These are phyloP conservation scores for Drosophila sordidula DNA, from an alignment of 2,888 invertebrate species.

Conservation along the genomic window DNA sequence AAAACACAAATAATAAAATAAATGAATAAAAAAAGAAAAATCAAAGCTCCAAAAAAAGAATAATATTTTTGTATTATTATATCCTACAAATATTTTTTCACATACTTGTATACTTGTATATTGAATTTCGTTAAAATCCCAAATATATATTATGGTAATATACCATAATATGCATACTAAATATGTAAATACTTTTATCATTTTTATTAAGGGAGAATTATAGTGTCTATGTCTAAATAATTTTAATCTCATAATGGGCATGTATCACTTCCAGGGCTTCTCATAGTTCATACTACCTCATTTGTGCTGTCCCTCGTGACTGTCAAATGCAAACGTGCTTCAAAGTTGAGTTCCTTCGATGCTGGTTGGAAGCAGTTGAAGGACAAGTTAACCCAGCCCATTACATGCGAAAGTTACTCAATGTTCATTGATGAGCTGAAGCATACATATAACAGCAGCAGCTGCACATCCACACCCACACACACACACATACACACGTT, in stretches of 20 bases:
- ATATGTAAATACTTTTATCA: no score
- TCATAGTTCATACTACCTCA: neutral
- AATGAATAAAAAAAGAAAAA: neutral
- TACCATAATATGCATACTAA: no score
- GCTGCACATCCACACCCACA: constrained; percentile 1
- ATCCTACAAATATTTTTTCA: no score
- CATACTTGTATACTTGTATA: no score
- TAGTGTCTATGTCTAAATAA: no score
- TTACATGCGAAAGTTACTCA: constrained; percentile 52
- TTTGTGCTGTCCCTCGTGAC: constrained; percentile 8
- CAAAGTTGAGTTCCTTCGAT: constrained; percentile 39
- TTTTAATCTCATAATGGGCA: no score
- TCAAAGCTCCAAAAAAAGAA: neutral
- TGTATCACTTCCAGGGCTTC: constrained; percentile 11
- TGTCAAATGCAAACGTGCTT: constrained; percentile 60
- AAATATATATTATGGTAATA: no score
- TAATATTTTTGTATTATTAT: no score
- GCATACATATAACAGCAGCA: neutral
- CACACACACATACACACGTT: neutral
- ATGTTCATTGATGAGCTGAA: constrained; percentile 62
- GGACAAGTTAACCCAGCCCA: constrained; percentile 25
- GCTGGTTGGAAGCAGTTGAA: constrained; percentile 20
- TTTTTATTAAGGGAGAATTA: no score
- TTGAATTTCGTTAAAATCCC: no score
- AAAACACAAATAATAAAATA: neutral